Evolutionary conservation across 2,888 invertebrate genomes (phyloP).

Genomic region (Panzeria rudis): DNA sequence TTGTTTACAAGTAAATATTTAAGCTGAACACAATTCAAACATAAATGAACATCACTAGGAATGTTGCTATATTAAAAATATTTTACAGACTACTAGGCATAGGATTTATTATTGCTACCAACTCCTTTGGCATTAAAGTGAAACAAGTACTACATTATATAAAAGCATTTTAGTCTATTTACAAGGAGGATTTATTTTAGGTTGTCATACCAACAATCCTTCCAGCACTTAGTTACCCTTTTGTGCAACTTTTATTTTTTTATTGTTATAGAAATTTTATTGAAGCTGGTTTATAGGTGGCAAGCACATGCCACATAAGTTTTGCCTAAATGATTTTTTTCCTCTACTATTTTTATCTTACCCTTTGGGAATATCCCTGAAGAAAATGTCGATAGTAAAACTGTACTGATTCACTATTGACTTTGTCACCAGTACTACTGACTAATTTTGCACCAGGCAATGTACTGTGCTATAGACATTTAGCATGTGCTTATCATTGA

Average conservation of each 20-base stretch:
- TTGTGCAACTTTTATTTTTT: neutral
- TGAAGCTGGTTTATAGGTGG: neutral
- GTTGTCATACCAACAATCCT: neutral
- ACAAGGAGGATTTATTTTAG: neutral
- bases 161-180: neutral
- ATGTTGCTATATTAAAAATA: neutral
- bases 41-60: neutral
- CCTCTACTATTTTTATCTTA: neutral
- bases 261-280: neutral
- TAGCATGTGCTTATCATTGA: too few species aligned
- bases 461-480: too few species aligned
- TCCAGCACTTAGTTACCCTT: neutral
- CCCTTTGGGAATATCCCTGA: too few species aligned
- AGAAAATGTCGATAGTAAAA: neutral
- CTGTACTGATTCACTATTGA: too few species aligned
- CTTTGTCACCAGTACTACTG: too few species aligned
- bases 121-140: neutral
- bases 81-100: neutral
- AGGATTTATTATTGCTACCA: too few species aligned
- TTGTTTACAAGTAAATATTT: neutral
- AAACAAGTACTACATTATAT: neutral
- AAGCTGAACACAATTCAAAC: too few species aligned
- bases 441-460: too few species aligned
- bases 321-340: too few species aligned
- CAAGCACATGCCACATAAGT: too few species aligned